These are phyloP conservation scores for Hystrix cristata DNA, from an alignment of 2,113 vertebrate genomes.

Conservation along the genomic window DNA sequence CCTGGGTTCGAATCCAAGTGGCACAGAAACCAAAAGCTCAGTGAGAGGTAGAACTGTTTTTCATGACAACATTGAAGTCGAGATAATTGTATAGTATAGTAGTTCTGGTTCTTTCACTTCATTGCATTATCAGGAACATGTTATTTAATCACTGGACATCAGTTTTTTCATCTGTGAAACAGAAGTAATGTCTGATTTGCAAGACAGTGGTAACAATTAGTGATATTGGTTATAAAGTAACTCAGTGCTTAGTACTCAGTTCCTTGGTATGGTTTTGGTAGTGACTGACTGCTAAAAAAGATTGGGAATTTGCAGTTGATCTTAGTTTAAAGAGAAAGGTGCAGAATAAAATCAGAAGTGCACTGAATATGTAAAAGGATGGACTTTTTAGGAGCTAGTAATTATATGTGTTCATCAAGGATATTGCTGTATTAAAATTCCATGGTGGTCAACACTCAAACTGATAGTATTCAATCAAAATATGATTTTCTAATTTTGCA, in stretches of 20 bases:
- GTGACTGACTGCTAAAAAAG: not conserved
- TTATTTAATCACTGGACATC: slow-evolving; percentile 15
- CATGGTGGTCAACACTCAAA: not conserved
- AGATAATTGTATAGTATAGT: not conserved
- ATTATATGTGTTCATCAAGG: not conserved
- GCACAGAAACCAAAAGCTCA: not conserved
- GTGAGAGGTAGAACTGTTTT: not conserved
- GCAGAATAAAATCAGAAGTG: not conserved
- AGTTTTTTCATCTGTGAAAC: not conserved
- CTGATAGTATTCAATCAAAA: not conserved
- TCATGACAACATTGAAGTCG: not conserved
- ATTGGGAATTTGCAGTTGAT: not conserved
- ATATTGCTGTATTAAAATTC: not conserved
- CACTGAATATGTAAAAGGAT: not conserved
- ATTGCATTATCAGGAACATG: slow-evolving; percentile 25
- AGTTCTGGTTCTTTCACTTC: not conserved
- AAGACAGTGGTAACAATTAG: not conserved
- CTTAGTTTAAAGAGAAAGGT: not conserved
- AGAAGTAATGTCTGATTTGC: not conserved
- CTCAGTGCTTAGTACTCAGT: not conserved
- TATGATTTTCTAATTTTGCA: not conserved
- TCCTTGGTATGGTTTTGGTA: not conserved
- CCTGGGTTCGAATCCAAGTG: not conserved
- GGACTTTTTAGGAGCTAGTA: not conserved
- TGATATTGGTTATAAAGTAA: slow-evolving; percentile 4